phyloP scores from a whole-genome alignment of 1,140 invertebrate species.

The Zeugodacus cucurbitae region DNA sequence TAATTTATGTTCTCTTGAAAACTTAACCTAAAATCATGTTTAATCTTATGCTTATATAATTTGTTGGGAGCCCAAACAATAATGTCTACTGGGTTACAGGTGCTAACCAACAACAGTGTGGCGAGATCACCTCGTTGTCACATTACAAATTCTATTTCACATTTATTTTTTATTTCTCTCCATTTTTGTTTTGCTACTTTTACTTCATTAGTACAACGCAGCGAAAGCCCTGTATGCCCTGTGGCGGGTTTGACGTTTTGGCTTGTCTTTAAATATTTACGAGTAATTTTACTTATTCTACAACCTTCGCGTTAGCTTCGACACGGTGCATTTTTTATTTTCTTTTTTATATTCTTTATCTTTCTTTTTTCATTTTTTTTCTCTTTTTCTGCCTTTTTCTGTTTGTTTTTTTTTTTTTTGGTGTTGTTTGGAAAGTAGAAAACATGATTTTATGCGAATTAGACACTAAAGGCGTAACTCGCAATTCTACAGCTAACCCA shows the following conservation, averaged over 20 bases:
- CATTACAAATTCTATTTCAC: slow-evolving; percentile 14
- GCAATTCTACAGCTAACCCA: not conserved
- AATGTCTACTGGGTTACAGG: not conserved
- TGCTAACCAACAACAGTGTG: not conserved
- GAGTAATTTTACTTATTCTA: not conserved
- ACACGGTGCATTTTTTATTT: not conserved
- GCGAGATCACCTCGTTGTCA: not conserved
- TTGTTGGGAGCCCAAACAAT: too few relatives aligned
- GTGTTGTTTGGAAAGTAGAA: slow-evolving; percentile 3
- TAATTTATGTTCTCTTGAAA: too few relatives aligned
- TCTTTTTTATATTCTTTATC: too few relatives aligned
- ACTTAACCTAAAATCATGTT: too few relatives aligned
- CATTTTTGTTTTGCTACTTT: not conserved
- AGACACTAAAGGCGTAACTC: not conserved
- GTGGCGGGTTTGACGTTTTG: not conserved
- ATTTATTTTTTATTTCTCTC: not conserved
- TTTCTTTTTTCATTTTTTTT: too few relatives aligned
- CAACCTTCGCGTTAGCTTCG: not conserved
- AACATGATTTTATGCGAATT: slow-evolving; percentile 32
- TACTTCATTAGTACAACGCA: not conserved
- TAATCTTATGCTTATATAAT: too few relatives aligned
- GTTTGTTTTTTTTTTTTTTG: not conserved
- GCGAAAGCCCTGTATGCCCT: not conserved
- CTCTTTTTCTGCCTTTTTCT: too few relatives aligned
- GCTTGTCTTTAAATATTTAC: not conserved